These are phyloP conservation scores for Papilio gigon DNA, from an alignment of 2,888 invertebrate genomes.

Conservation along the genomic window DNA sequence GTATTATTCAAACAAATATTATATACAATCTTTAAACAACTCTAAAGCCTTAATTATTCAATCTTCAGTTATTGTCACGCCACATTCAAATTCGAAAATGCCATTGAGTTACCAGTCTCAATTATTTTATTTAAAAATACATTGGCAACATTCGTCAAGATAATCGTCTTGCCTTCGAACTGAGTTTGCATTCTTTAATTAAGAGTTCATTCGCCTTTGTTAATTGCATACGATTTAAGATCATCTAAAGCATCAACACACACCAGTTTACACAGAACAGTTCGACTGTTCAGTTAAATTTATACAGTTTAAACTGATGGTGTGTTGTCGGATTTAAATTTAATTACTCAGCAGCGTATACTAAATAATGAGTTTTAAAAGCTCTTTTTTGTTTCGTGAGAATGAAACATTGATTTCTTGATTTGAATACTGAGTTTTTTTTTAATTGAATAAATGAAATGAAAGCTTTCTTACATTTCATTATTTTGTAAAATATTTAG, in stretches of 20 bases:
- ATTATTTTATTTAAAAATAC: conserved; percentile 23
- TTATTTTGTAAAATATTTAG: neutral
- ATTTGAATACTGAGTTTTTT: conserved; percentile 2
- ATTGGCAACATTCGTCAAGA: conserved; percentile 10
- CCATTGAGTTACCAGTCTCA: conserved; percentile 12
- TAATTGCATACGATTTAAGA: conserved; percentile 25
- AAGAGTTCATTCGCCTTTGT: conserved; percentile 27
- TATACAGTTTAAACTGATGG: no score
- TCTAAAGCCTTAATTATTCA: neutral
- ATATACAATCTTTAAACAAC: neutral
- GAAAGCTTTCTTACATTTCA: neutral
- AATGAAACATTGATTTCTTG: neutral
- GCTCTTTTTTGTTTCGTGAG: neutral
- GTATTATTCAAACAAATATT: neutral
- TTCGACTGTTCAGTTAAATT: no score
- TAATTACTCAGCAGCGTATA: conserved; percentile 16
- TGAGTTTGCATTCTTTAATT: conserved; percentile 24
- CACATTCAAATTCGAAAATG: conserved; percentile 21
- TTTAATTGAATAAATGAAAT: neutral
- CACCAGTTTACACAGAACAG: no score
- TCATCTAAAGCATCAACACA: no score
- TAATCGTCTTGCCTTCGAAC: conserved; percentile 1
- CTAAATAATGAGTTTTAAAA: conserved; percentile 8
- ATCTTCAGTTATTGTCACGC: conserved; percentile 18
- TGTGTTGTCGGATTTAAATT: no score